Evolutionary conservation across 2,797 vertebrate genomes (phyloP), one percentile per base, ranked within the genome.

Genomic region (Nannoperca obscura): DNA sequence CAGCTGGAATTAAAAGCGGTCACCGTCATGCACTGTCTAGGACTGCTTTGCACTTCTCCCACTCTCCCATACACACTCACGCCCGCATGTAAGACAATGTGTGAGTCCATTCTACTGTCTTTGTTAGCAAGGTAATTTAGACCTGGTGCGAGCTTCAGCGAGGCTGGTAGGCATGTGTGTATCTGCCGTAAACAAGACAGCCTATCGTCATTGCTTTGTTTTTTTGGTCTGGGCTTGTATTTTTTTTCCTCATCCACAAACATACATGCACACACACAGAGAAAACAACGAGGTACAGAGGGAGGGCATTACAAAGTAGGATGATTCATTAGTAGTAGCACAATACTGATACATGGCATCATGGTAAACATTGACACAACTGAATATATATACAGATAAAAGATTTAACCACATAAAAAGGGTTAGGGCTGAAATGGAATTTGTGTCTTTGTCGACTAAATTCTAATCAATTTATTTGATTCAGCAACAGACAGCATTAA

Each of bases 1-100:
- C 71, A 69, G 89, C 90, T 83, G 84, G 87, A 93, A 93, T 93
- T 92, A 94, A 92, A 91, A 74, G 86, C 90, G 27, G 93, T 94
- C 93, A 95, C 91, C 92, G 93, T 95, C 94, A 95, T 81, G 77
- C 83, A 66, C 80, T 40, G 84, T 88, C 90, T 87, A 71, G 74
- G 80, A 74, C 82, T 65, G 68, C 84, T 82, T 72, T 74, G 72
- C 72, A 78, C 69, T 55, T 59, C 53, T 42, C 50, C 50, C 61
- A 42, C n/a, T 22, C 19, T 13, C 55, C n/a, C 38, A 58, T n/a
- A 49, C 27, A 44, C 24, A 27, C 24, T 27, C 24, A 27, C 24
- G 2, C 24, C 24, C 2, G 24, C 64, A 27, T 2, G 34, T 2
- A 40, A 24, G 12, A 50, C 4, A 54, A 68, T 24, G 52, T 72